Base-by-base conservation (phyloP, 2,888 invertebrate species). In the Trachelus iudaicus region DNA sequence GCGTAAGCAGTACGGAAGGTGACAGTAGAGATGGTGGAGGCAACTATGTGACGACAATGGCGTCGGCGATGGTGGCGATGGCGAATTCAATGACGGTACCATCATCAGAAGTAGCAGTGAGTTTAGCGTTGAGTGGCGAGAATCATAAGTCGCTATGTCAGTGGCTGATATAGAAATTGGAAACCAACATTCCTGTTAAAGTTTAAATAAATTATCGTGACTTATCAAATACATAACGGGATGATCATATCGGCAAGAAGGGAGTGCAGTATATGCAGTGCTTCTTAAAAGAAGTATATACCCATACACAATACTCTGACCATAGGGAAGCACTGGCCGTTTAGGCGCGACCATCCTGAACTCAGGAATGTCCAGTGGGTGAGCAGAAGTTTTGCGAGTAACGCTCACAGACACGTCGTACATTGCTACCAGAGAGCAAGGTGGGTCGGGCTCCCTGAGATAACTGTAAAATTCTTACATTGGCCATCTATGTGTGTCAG, bases 401-500 rank as follows among this genome's bases (percentile, higher is more conserved):
- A 56, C 56, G 56, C 56, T 56, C 56, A 31, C 31, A 71, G 11
- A 33, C 71, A 71, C 71, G 34, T 71, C 71, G 71, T 34, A 34
- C 31, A 3, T 34, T 31, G 33, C 33, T 33, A 30, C 31, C 31
- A 34, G 71, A 34, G 71, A 82, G 77, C 80, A 85, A 86, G 87
- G 87, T 87, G 86, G 85, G 87, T 86, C 86, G 86, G 86, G 84
- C 85, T 83, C 86, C 30, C 35, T 34, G 86, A 89, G 88, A 89
- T 91, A 91, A 91, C 91, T 91, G 91, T 90, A 91, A 90, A 91
- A 89, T 90, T 56, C 56, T 56, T 88, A 90, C 90, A 90, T 88
- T 88, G 84, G 84, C 86, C 82, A 83, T 83, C 88, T 89, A 90
- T 90, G 89, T 90, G 85, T 90, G 90, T 90, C 90, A 88, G 81